Percentiles rank a stretch among this genome's conserved stretches.
phyloP scores from a whole-genome alignment of 2,113 vertebrate species.

The Sciurus niger region DNA sequence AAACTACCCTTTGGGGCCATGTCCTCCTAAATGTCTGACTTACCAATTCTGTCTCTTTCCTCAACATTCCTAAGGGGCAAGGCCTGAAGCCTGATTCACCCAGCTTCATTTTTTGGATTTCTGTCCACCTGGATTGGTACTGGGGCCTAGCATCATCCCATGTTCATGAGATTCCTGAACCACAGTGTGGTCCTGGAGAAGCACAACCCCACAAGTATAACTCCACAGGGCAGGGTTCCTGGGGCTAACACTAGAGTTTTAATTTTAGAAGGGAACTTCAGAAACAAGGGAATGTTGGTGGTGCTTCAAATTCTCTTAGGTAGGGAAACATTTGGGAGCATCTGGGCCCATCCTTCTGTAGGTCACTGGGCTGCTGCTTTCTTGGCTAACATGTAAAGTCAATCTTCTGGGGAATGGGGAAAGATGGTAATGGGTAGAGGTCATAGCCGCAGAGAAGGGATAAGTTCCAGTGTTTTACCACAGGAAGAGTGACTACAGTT shows the following conservation, averaged over 20 bases:
- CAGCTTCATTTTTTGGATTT: background rate
- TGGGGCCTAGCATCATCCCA: background rate
- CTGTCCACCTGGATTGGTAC: background rate
- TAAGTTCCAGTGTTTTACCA: background rate
- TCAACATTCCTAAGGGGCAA: background rate
- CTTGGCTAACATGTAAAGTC: background rate
- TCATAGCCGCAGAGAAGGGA: background rate
- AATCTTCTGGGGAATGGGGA: background rate
- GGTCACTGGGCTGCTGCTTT: background rate
- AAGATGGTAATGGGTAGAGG: background rate
- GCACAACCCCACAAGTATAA: background rate
- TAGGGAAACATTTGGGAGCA: background rate
- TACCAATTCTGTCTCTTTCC: background rate
- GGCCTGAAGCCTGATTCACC: background rate
- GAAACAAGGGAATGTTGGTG: background rate
- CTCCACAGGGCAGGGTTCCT: too few relatives aligned
- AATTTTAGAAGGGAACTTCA: background rate
- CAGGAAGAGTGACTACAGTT: background rate
- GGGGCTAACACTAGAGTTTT: background rate
- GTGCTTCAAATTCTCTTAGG: background rate
- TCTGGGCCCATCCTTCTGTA: background rate
- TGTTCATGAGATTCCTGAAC: background rate
- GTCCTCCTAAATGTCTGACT: background rate
- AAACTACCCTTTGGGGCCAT: background rate
- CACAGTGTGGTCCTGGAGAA: background rate